These are phyloP conservation scores for Oreochromis niloticus DNA, from an alignment of 2,113 vertebrate species.

Conservation along the genomic window DNA sequence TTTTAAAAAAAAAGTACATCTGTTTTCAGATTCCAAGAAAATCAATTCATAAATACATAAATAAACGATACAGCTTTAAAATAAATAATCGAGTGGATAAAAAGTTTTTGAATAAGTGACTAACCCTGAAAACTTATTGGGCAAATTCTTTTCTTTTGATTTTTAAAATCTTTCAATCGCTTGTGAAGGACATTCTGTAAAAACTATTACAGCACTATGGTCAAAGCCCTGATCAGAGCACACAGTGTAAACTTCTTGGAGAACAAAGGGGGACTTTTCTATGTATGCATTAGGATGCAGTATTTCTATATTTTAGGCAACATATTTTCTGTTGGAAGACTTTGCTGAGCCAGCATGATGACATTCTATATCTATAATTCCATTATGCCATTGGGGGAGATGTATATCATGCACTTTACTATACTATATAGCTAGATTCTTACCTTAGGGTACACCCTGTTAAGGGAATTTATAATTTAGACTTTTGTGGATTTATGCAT, in stretches of 20 bases:
- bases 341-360: not conserved
- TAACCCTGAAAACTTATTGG: not conserved
- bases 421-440: not conserved
- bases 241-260: not conserved
- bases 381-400: not conserved
- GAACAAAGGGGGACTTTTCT: not conserved
- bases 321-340: not conserved
- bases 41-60: not conserved
- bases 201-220: not conserved
- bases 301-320: not conserved
- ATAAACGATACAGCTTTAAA: not conserved
- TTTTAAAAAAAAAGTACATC: not conserved
- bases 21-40: not conserved
- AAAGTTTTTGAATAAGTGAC: not conserved
- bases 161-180: not conserved
- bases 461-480: conserved; percentile 20
- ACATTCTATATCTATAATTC: not conserved
- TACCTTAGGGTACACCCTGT: not conserved
- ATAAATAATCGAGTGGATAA: not conserved
- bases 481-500: conserved; percentile 4
- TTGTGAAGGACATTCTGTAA: not conserved
- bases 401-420: not conserved
- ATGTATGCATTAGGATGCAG: not conserved
- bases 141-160: not conserved
- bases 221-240: not conserved